Evolutionary conservation across 2,888 invertebrate genomes (phyloP).

Genomic region (Platynereis dumerilii): DNA sequence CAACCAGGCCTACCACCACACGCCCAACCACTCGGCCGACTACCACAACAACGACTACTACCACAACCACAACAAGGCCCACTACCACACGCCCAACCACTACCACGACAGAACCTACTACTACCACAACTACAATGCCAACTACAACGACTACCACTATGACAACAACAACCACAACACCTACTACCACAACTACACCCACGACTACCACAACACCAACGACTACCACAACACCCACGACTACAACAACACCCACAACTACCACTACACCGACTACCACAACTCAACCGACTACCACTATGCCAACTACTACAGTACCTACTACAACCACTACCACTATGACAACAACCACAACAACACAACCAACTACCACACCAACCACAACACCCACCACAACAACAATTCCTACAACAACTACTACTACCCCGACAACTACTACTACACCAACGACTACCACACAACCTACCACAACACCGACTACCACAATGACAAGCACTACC

Average conservation of each 20-base stretch:
- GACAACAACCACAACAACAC: background rate
- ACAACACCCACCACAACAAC: background rate
- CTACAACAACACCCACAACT: background rate
- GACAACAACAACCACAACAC: background rate
- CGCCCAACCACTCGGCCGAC: background rate
- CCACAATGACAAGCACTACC: background rate
- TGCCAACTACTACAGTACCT: background rate
- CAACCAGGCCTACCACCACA: background rate
- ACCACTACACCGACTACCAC: background rate
- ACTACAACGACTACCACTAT: background rate
- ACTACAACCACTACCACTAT: slow-evolving; percentile 5
- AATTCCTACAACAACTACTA: background rate
- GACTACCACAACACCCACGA: background rate
- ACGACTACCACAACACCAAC: background rate
- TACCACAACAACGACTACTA: background rate
- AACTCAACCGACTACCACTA: background rate
- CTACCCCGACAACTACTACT: background rate
- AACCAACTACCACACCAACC: background rate
- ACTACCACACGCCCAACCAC: background rate
- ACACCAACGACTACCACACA: background rate
- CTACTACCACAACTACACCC: background rate
- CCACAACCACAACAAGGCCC: background rate
- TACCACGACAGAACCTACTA: background rate
- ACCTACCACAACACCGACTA: background rate
- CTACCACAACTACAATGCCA: background rate